Base-by-base conservation (phyloP, 2,888 invertebrate genomes). In the Nephrocerus scutellatus region DNA sequence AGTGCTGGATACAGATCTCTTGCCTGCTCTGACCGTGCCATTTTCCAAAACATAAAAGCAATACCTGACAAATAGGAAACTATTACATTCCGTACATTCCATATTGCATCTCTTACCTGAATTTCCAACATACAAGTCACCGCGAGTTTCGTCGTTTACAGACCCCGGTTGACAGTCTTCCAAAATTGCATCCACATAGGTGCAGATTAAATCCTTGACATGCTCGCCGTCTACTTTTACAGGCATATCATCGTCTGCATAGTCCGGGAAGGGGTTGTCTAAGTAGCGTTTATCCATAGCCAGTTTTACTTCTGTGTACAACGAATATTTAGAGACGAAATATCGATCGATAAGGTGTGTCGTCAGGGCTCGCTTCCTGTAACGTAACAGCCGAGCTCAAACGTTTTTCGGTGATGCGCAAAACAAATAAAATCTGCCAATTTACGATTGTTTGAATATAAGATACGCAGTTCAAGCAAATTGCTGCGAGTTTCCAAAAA, bases 21-120 rank as follows among this genome's bases (percentile, higher is more conserved):
- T 0, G 60, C 55, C 23, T 60, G 55, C 1, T 75, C 63, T 30
- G 76, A 74, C 56, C 75, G 75, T 12, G 77, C 73, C 35, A 88
- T 58, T 54, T 79, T 76, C 61, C 82, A 80, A 54, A 80, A 82
- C 82, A 84, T 84, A 58, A 76, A 89, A 0, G 83, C 76, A 32
- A 84, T 73, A 8, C 89, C 85, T 54, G 29, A 16, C 39, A 38
- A n/a, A 30, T 19, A 20, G 10, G n/a, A 12, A 22, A 14, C 8
- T 21, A 12, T 10, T 8, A 20, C 15, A 30, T 9, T 24, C 9
- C 3, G 21, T 21, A 2, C 5, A 4, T 34, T 5, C 5, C 3
- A 8, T 9, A 2, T 13, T 6, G 19, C 6, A 20, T 2, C 28
- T 9, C 33, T 40, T 44, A 55, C 55, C 68, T 0, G 66, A 62